These are phyloP conservation scores for Pterostichus niger DNA, from an alignment of 2,888 invertebrate species.

Conservation along the genomic window DNA sequence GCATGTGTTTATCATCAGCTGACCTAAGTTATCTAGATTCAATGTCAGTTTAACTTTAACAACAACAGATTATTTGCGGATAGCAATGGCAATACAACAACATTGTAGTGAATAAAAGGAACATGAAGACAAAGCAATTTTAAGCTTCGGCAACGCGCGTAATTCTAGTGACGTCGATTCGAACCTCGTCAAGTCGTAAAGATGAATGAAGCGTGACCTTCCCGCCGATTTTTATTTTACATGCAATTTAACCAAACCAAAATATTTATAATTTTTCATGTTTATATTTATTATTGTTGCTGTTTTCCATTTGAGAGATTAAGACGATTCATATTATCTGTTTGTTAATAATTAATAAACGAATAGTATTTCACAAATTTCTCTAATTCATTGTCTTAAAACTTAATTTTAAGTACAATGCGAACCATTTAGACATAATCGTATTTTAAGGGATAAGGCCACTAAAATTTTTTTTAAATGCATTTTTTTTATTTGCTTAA, in stretches of 20 bases:
- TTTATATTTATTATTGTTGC: no score
- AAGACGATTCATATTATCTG: no score
- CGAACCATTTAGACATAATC: no score
- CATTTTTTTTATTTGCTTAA: no score
- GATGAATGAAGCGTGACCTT: slow-evolving; percentile 35
- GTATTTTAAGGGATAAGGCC: no score
- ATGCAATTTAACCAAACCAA: neutral
- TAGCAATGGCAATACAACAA: neutral
- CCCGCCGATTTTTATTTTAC: slow-evolving; percentile 22
- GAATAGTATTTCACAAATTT: no score
- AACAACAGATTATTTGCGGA: neutral
- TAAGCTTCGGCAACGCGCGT: neutral
- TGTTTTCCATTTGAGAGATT: no score
- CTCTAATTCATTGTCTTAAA: no score
- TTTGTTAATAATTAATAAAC: no score
- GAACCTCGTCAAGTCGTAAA: slow-evolving; percentile 8
- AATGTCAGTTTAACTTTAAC: slow-evolving; percentile 36
- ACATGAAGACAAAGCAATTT: slow-evolving; percentile 30
- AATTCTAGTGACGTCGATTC: slow-evolving; percentile 9
- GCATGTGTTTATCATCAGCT: slow-evolving; percentile 14
- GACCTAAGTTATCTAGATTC: slow-evolving; percentile 41
- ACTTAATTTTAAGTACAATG: no score
- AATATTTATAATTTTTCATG: no score
- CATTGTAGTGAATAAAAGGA: neutral
- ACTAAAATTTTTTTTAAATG: no score